Evolutionary conservation across 2,797 vertebrate species (phyloP).

Genomic region (Podarcis siculus): DNA sequence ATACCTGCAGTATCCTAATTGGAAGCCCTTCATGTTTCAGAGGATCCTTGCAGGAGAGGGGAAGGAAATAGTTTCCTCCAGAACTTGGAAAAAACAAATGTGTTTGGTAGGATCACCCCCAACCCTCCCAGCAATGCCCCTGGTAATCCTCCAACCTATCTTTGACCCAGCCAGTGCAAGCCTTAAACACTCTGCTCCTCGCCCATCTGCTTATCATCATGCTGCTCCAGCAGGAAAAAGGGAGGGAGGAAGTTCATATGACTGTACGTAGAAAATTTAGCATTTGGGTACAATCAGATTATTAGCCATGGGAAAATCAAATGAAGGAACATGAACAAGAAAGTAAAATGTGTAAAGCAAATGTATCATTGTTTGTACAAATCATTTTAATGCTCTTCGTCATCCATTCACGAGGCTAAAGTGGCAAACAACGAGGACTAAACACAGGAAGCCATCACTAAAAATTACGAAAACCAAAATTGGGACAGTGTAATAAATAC

Average conservation of each 20-base stretch:
- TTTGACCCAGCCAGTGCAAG: background rate
- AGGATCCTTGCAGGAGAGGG: background rate
- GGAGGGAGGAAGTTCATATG: background rate
- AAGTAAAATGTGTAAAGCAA: background rate
- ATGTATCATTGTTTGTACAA: background rate
- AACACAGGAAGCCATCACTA: background rate
- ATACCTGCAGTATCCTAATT: no score
- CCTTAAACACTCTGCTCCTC: background rate
- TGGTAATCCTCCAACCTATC: background rate
- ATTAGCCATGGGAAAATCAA: slow-evolving; percentile 3
- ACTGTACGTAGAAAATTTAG: background rate
- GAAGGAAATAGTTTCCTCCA: background rate
- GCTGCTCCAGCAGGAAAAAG: background rate
- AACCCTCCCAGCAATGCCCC: background rate
- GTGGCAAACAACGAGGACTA: background rate
- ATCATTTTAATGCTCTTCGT: background rate
- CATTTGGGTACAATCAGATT: background rate
- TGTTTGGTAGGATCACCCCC: no score
- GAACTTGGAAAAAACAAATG: background rate
- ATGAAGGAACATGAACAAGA: background rate
- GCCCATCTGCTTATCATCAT: background rate
- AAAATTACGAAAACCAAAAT: background rate
- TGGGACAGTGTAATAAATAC: background rate
- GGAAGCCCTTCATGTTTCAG: background rate
- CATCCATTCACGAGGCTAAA: background rate